A percentile compares a stretch with the other conserved stretches of the same genome.
Conservation (phyloP, 1,140 invertebrate species). For the Drosophila orosa region DNA sequence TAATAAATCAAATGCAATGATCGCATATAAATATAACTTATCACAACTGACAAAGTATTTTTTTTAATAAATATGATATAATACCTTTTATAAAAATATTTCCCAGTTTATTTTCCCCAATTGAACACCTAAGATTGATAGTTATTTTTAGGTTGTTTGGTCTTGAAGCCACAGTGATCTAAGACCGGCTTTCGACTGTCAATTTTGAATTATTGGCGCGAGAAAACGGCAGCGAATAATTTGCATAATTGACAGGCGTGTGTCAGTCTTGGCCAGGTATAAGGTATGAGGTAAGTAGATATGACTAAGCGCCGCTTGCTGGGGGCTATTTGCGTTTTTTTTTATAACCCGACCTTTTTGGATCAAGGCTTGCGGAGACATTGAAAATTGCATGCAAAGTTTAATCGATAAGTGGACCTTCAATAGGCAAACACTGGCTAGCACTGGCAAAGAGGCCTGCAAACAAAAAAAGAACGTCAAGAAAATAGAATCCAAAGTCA, state of each 20-base stretch:
- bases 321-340: conserved; percentile 39
- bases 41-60: too few relatives aligned
- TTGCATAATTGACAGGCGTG: conserved; percentile 67
- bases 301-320: conserved; percentile 24
- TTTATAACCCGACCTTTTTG: conserved; percentile 57
- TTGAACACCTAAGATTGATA: not conserved
- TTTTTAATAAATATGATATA: not conserved
- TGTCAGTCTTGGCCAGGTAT: conserved; percentile 21
- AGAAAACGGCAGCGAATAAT: conserved; percentile 51
- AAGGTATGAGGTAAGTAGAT: conserved; percentile 14
- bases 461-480: conserved; percentile 29
- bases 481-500: conserved; percentile 23
- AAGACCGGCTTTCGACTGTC: conserved; percentile 21
- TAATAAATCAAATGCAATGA: too few relatives aligned
- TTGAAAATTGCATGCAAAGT: conserved; percentile 79
- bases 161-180: conserved; percentile 1
- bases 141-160: conserved; percentile 17
- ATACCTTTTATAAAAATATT: not conserved
- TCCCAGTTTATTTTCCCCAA: not conserved
- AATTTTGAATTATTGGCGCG: conserved; percentile 35
- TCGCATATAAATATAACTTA: too few relatives aligned
- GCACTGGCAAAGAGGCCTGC: conserved; percentile 27
- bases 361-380: conserved; percentile 75
- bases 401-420: conserved; percentile 78
- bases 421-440: conserved; percentile 46